These are phyloP conservation scores for Vannuccia rotundouncinata DNA, from an alignment of 2,888 invertebrate species.

Conservation along the genomic window DNA sequence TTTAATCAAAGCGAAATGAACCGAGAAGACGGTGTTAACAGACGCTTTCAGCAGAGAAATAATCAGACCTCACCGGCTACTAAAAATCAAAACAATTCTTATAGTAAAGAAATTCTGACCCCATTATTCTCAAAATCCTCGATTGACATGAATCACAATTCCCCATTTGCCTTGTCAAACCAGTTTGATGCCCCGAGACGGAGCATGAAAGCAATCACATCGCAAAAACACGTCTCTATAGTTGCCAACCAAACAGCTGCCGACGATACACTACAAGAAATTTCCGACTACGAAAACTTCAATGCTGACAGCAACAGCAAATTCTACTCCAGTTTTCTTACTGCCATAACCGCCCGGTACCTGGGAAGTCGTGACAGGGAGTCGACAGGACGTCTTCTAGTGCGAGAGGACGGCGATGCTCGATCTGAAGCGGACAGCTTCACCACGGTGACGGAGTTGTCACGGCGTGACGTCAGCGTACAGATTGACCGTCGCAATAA, in stretches of 20 bases:
- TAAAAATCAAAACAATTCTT: not conserved
- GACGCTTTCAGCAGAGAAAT: not conserved
- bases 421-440: not conserved
- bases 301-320: not conserved
- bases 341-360: not conserved
- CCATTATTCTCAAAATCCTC: no score
- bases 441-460: not conserved
- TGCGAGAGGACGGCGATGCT: not conserved
- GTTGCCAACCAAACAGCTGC: no score
- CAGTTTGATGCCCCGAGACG: not conserved
- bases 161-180: not conserved
- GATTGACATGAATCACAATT: not conserved
- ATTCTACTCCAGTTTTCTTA: not conserved
- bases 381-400: not conserved
- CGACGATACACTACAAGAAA: slow-evolving; percentile 1
- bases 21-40: not conserved
- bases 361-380: not conserved
- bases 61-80: not conserved
- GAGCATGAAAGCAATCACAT: not conserved
- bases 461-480: not conserved
- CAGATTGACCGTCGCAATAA: not conserved
- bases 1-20: not conserved
- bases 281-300: not conserved
- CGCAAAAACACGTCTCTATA: no score
- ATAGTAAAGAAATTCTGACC: no score